A percentile compares a stretch with the other conserved stretches of the same genome.
Evolutionary conservation across 35 echinoderm and acorn worm species (phyloP).

Genomic region (Hemicentrotus pulcherrimus): DNA sequence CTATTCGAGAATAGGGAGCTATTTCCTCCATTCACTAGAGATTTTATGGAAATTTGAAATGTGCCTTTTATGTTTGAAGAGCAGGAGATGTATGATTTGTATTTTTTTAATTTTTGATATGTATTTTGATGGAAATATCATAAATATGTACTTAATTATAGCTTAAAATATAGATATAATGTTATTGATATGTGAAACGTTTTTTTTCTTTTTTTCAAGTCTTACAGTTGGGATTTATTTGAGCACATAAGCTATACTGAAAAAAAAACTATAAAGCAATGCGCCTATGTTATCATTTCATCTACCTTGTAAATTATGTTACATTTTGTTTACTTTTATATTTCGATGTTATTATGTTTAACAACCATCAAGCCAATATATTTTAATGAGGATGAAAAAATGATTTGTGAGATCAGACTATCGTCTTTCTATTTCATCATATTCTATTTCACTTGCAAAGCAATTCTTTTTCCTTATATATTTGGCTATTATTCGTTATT

Average conservation of each 20-base stretch:
- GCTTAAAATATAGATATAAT: neutral
- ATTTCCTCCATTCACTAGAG: neutral
- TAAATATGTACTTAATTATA: neutral
- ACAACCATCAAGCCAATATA: neutral
- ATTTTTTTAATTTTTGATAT: neutral
- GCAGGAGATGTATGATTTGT: neutral
- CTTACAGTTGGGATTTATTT: too few relatives aligned
- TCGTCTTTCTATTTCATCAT: neutral
- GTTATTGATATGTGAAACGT: too few relatives aligned
- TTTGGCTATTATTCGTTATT: neutral
- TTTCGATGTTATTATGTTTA: neutral
- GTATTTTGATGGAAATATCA: neutral
- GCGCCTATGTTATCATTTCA: too few relatives aligned
- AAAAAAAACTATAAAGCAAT: too few relatives aligned
- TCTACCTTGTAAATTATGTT: too few relatives aligned
- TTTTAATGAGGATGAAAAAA: neutral
- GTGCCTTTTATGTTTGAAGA: neutral
- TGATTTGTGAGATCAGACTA: neutral
- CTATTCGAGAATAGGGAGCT: neutral
- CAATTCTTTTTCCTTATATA: neutral
- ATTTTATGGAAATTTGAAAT: neutral
- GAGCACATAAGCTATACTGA: too few relatives aligned
- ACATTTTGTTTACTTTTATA: neutral
- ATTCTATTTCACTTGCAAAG: neutral
- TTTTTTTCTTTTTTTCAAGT: too few relatives aligned